Evolutionary conservation across 1,140 invertebrate genomes (phyloP), one percentile per base, ranked within the genome.

Genomic region (Phymastichus coffea): DNA sequence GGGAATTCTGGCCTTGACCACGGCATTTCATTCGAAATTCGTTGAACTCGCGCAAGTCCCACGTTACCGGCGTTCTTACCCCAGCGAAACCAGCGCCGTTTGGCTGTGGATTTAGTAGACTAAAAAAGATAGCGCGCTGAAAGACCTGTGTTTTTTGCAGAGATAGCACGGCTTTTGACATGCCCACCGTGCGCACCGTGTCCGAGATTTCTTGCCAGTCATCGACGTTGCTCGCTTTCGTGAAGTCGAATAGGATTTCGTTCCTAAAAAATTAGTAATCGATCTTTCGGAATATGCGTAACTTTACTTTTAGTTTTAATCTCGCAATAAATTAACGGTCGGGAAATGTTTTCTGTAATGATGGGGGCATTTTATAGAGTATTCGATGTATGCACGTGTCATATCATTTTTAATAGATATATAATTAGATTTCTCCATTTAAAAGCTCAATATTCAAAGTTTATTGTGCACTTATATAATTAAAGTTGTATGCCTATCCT

Each of bases 21-120:
- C 85, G 72, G 52, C 83, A 84, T 44, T 68, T 69, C 3, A 89
- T 72, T 61, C 81, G 73, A 19, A 89, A 71, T 53, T 78, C 80
- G 1, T 73, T 70, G 61, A 79, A 82, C 15, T 71, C 70, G 0
- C 75, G 76, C 1, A 88, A 66, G 70, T 88, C 71, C 10, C 81
- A 68, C 20, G 73, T 43, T 4, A 76, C 76, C 4, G 70, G 49
- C 1, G 75, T 83, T 33, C 81, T 70, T 46, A 86, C 78, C 9
- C 87, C 87, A 37, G 86, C 86, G 72, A 89, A 88, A 6, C 86
- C 85, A 26, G 88, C 88, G 1, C 87, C 87, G 63, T 88, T 88
- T 8, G 82, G 76, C 72, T 88, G 87, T 6, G 87, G 87, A 70
- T 88, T 88, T 4, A 89, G 69, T 14, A 88, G 65, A 3, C 83